Conservation (phyloP, 1,140 invertebrate species). For the Bombyx mandarina region DNA sequence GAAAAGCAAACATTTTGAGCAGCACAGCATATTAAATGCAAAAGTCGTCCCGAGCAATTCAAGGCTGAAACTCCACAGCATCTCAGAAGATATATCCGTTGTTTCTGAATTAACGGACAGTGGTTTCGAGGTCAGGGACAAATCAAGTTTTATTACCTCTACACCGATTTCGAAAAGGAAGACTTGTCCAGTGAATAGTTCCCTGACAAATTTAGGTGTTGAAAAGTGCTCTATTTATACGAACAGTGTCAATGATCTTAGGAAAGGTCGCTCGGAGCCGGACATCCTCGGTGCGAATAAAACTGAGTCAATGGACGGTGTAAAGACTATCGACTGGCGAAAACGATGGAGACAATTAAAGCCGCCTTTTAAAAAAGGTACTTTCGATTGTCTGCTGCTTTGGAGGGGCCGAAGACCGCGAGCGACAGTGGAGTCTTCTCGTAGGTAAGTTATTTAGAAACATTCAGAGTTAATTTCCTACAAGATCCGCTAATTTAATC, state of each 20-base stretch:
- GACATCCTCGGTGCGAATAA: slow-evolving; percentile 38
- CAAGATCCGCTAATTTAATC: no score
- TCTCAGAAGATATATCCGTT: slow-evolving; percentile 36
- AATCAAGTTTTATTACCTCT: slow-evolving; percentile 42
- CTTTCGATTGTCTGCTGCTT: slow-evolving; percentile 50
- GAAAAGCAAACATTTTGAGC: slow-evolving; percentile 54
- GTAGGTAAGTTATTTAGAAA: slow-evolving; percentile 10
- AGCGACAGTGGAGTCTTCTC: slow-evolving; percentile 4
- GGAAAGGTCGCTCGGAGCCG: slow-evolving; percentile 54
- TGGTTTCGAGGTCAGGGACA: slow-evolving; percentile 36
- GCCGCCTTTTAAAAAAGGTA: slow-evolving; percentile 50
- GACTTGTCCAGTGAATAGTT: slow-evolving; percentile 39
- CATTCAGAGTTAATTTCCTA: no score
- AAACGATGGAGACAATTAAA: slow-evolving; percentile 50
- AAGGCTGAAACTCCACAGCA: slow-evolving; percentile 41
- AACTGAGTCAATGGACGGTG: slow-evolving; percentile 21
- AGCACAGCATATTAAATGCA: slow-evolving; percentile 55
- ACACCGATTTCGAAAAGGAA: slow-evolving; percentile 54
- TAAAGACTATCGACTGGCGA: slow-evolving; percentile 38
- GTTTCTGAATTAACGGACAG: slow-evolving; percentile 42
- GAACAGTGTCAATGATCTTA: slow-evolving; percentile 37
- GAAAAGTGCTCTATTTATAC: slow-evolving; percentile 43
- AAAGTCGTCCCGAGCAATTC: slow-evolving; percentile 22
- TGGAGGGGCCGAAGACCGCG: slow-evolving; percentile 52
- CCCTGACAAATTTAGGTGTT: slow-evolving; percentile 41